Percentiles rank a stretch among this genome's conserved stretches.
Evolutionary conservation across 1,140 invertebrate genomes (phyloP).

Genomic region (Drosophila biarmipes): DNA sequence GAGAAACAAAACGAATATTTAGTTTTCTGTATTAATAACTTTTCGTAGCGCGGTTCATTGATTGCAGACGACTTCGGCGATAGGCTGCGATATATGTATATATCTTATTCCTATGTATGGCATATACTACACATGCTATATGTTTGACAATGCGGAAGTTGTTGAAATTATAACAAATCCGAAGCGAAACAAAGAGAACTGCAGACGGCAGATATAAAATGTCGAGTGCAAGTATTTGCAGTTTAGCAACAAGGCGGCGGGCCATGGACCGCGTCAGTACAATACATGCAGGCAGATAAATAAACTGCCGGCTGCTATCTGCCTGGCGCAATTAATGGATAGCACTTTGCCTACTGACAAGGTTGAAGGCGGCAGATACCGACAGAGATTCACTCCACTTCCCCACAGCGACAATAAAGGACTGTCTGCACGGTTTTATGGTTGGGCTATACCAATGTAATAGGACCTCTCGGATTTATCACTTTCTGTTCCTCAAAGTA

Average conservation of each 20-base stretch:
- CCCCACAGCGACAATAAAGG: constrained; percentile 5
- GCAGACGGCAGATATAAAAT: constrained; percentile 65
- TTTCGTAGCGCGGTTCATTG: constrained; percentile 61
- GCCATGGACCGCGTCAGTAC: constrained; percentile 48
- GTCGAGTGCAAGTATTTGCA: constrained; percentile 43
- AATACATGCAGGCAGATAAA: constrained; percentile 33
- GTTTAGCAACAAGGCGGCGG: constrained; percentile 65
- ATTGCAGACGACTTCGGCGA: constrained; percentile 53
- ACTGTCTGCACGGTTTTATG: background rate
- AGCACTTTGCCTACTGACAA: constrained; percentile 66
- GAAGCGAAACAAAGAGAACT: constrained; percentile 76
- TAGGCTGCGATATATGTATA: background rate
- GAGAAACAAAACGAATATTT: constrained; percentile 10
- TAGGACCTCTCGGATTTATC: background rate
- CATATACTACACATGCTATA: constrained; percentile 44
- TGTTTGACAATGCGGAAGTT: constrained; percentile 81
- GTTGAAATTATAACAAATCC: constrained; percentile 78
- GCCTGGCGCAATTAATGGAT: constrained; percentile 67
- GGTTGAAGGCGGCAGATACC: constrained; percentile 28
- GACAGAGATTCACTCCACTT: constrained; percentile 29
- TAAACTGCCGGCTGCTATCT: constrained; percentile 46
- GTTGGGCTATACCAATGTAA: background rate
- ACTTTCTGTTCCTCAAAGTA: background rate
- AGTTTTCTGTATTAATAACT: constrained; percentile 40
- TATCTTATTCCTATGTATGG: constrained; percentile 19